Evolutionary conservation across 2,113 vertebrate species (phyloP).

Genomic region (Plecturocebus donacophilus): DNA sequence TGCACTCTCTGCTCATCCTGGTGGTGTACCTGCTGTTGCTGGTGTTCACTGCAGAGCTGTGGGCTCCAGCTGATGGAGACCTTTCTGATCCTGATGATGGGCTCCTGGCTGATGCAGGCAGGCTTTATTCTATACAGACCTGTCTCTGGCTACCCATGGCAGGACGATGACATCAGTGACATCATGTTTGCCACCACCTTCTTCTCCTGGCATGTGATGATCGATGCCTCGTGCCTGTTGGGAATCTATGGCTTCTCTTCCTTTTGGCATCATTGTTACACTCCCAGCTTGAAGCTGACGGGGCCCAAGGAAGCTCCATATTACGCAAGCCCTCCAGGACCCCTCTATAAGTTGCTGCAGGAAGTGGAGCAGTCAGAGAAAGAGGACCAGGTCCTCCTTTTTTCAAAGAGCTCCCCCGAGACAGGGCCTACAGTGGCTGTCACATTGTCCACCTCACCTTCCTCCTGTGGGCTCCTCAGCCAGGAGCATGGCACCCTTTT

Average conservation of each 20-base stretch:
- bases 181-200: conserved; percentile 77
- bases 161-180: conserved; percentile 49
- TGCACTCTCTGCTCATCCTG: conserved; percentile 57
- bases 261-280: conserved; percentile 24
- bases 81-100: conserved; percentile 73
- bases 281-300: background rate
- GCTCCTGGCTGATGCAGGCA: conserved; percentile 78
- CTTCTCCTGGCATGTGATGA: conserved; percentile 77
- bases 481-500: background rate
- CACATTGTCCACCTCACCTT: background rate
- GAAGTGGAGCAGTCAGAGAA: background rate
- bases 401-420: background rate
- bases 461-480: background rate
- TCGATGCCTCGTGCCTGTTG: conserved; percentile 31
- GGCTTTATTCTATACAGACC: conserved; percentile 79
- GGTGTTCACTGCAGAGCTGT: conserved; percentile 47
- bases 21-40: conserved; percentile 55
- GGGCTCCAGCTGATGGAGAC: conserved; percentile 66
- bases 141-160: conserved; percentile 67
- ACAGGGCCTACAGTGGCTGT: background rate
- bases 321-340: background rate
- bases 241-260: conserved; percentile 50
- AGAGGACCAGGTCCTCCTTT: background rate
- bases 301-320: background rate
- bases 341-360: conserved; percentile 46